Base-by-base conservation (phyloP, 2,797 vertebrate species). In the Myoxocephalus aenaeus region DNA sequence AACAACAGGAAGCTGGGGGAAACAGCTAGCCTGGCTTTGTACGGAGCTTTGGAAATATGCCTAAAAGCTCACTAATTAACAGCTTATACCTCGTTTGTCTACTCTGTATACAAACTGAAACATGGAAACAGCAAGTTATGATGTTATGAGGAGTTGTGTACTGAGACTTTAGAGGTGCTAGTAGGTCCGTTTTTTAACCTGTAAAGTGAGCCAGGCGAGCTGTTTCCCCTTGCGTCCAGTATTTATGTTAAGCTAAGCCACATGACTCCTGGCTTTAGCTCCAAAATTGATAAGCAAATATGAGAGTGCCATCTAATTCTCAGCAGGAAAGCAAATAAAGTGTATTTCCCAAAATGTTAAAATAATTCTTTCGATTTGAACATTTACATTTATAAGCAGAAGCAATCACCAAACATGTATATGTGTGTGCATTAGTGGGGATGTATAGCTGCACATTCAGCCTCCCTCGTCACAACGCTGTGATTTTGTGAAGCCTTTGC, bases 401-500 rank as follows among this genome's bases (percentile, higher is more conserved):
- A 38, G 13, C 17, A 2, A 27, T 54, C 15, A 48, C 32, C 8
- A n/a, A 50, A 54, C 18, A 42, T 67, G 32, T 32, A 5, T 46
- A 61, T 13, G 2, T 4, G 7, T 51, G 4, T 44, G 2, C 0
- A 53, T 63, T 65, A 22, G 48, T 40, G 40, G 32, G 1, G 40
- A 36, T 38, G 50, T n/a, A 22, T 20, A 40, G 40, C 48, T 66
- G 38, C 4, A 66, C 15, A 58, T 57, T 22, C 17, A 65, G 53
- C 12, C 61, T 51, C 25, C 1, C 0, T 56, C 11, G 5, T 56
- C 44, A 72, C 34, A 57, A 57, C 18, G 20, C 34, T 38, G 11
- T 14, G 25, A 73, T 67, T 77, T 64, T 11, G 13, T 71, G 65
- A 86, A 59, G 51, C 2, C 57, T 73, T 40, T 68, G 42, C 54